These are phyloP conservation scores for Procavia capensis DNA, from an alignment of 2,113 vertebrate genomes.

Conservation along the genomic window DNA sequence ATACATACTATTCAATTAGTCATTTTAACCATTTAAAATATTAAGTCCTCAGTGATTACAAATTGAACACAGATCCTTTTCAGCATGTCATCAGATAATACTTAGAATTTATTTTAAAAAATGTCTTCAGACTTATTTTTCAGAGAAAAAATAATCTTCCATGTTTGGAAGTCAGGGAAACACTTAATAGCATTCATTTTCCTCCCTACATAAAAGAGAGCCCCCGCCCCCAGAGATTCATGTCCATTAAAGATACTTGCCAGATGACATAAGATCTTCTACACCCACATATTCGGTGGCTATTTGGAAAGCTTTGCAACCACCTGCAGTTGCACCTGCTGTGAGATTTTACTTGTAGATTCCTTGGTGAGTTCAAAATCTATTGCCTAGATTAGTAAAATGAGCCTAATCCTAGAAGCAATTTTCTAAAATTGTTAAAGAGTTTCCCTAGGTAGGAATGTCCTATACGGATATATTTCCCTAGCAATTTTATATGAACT, in stretches of 20 bases:
- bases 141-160: neutral
- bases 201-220: conserved; percentile 31
- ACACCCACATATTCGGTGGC: conserved; percentile 31
- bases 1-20: neutral
- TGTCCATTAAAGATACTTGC: conserved; percentile 53
- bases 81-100: conserved; percentile 4
- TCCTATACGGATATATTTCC: conserved; percentile 34
- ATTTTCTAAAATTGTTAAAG: conserved; percentile 60
- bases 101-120: conserved; percentile 15
- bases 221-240: neutral
- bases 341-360: conserved; percentile 69
- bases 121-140: neutral
- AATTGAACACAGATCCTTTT: neutral
- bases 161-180: neutral
- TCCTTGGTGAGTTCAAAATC: conserved; percentile 74
- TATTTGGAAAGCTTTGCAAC: conserved; percentile 61
- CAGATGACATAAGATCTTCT: conserved; percentile 56
- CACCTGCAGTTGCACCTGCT: conserved; percentile 75
- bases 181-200: conserved; percentile 19
- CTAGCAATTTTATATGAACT: conserved; percentile 42
- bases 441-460: conserved; percentile 61
- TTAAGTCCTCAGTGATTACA: conserved; percentile 19
- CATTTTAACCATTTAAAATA: conserved; percentile 38
- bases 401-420: conserved; percentile 65
- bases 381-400: conserved; percentile 76